Percentiles rank a stretch among this genome's conserved stretches.
Evolutionary conservation across 2,113 vertebrate genomes (phyloP).

Genomic region (Anarhynchus alexandrinus): DNA sequence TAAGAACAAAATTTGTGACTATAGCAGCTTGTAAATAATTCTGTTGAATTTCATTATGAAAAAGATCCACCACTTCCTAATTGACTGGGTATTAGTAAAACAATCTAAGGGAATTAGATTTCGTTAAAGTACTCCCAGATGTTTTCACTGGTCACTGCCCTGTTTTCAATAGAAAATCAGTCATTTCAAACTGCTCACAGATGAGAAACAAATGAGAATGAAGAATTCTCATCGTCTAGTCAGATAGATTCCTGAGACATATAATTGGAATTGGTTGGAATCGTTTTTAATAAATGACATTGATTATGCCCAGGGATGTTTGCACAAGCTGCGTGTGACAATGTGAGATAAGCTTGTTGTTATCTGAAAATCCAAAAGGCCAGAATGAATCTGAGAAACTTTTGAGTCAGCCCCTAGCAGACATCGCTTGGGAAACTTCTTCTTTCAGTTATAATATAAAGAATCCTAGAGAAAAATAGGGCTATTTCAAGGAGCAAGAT

Average conservation of each 20-base stretch:
- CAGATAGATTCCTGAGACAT: neutral
- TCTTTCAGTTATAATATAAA: neutral
- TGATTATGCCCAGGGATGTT: neutral
- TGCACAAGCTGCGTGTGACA: neutral
- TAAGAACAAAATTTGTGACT: neutral
- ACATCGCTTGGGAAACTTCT: neutral
- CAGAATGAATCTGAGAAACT: neutral
- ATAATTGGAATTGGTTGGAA: neutral
- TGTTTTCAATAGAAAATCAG: constrained; percentile 8
- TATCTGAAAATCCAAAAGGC: neutral
- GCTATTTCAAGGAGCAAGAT: neutral
- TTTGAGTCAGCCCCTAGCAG: neutral
- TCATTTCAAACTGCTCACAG: constrained; percentile 10
- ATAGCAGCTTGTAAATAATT: constrained; percentile 10
- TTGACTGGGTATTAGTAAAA: constrained; percentile 39
- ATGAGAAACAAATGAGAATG: constrained; percentile 27
- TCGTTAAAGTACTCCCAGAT: constrained; percentile 25
- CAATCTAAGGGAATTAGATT: constrained; percentile 42
- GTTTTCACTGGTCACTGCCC: neutral
- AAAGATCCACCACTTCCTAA: constrained; percentile 18
- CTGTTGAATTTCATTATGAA: neutral
- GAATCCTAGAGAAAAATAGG: neutral
- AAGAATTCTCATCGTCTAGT: neutral
- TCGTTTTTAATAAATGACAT: neutral
- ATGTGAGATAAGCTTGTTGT: neutral